Evolutionary conservation across 2,888 invertebrate genomes (phyloP), one percentile per base, ranked within the genome.

Genomic region (Hartigia nigra): DNA sequence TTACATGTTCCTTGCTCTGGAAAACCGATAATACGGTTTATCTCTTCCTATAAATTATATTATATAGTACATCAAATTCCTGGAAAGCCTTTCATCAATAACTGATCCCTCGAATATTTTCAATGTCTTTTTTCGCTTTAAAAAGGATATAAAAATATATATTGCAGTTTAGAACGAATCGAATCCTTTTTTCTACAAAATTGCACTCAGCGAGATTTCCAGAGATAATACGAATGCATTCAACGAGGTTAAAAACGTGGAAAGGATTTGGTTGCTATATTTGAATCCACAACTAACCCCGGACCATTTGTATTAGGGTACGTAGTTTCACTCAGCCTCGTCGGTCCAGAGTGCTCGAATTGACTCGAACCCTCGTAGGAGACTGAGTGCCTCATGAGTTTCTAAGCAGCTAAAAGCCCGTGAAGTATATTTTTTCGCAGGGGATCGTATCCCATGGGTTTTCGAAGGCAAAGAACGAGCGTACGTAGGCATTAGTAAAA

Each of bases 11-110:
- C 55, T 55, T 55, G 23, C 23, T 9, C 23, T 55, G 14, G 9
- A 55, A 14, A 55, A 55, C 14, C 55, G 23, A 81, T 78, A 74
- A 78, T 76, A 69, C 72, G 77, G 77, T 82, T 79, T 78, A 82
- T 80, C 78, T 75, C 14, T 55, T 23, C 9, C 23, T 39, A 55
- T 23, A 35, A 35, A 35, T 23, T 55, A 9, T 23, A 55, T 1
- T 74, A 70, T 12, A 37, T n/a, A 37, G n/a, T 77, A 36, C 76
- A 75, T 12, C 74, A 74, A 75, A 37, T 34, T 34, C 34, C 34
- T 34, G 34, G 4, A 34, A 34, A 1, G 34, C 3, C 4, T 34
- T 34, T 34, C 34, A 34, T 34, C 34, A 34, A 34, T 34, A 34
- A 34, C 34, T 34, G 34, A 34, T 34, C 34, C 34, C 14, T 23